Conservation (phyloP, 1,140 invertebrate species). For the Colletes latitarsis region DNA sequence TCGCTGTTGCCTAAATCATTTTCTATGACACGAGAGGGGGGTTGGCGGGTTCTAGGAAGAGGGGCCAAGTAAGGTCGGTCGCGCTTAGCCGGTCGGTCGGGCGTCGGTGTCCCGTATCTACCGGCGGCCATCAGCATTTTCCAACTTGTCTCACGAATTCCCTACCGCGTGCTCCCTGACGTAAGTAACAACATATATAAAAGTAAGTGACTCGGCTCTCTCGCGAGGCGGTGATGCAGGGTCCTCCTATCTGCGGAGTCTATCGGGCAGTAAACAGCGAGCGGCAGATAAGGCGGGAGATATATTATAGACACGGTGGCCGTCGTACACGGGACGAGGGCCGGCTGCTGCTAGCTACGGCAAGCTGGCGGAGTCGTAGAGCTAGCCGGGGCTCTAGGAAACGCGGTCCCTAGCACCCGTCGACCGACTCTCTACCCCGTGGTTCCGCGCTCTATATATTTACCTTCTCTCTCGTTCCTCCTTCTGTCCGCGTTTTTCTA, state of each 20-base stretch:
- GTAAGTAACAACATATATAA: conserved; percentile 77
- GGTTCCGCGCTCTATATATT: conserved; percentile 64
- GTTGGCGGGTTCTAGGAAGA: conserved; percentile 34
- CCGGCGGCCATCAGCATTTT: conserved; percentile 65
- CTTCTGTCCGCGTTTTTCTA: background rate
- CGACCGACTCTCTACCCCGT: conserved; percentile 26
- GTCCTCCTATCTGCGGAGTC: conserved; percentile 78
- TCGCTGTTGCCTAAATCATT: conserved; percentile 50
- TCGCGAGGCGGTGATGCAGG: conserved; percentile 73
- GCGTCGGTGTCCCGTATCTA: conserved; percentile 61
- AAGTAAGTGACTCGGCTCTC: conserved; percentile 72
- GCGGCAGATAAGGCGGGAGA: conserved; percentile 80
- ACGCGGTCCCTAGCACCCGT: conserved; percentile 13
- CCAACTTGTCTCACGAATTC: conserved; percentile 69
- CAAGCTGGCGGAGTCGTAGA: conserved; percentile 24
- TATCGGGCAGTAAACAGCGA: conserved; percentile 81
- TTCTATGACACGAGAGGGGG: conserved; percentile 36
- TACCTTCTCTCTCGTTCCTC: conserved; percentile 4
- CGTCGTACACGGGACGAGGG: conserved; percentile 62
- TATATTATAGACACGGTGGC: conserved; percentile 78
- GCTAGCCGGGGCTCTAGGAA: conserved; percentile 34
- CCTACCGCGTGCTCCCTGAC: conserved; percentile 59
- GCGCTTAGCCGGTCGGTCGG: conserved; percentile 31
- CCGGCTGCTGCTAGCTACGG: conserved; percentile 39
- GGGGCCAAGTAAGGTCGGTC: conserved; percentile 18